Percentiles rank a stretch among this genome's conserved stretches.
phyloP scores from a whole-genome alignment of 1,140 invertebrate genomes.

The Drosophila nikananu region DNA sequence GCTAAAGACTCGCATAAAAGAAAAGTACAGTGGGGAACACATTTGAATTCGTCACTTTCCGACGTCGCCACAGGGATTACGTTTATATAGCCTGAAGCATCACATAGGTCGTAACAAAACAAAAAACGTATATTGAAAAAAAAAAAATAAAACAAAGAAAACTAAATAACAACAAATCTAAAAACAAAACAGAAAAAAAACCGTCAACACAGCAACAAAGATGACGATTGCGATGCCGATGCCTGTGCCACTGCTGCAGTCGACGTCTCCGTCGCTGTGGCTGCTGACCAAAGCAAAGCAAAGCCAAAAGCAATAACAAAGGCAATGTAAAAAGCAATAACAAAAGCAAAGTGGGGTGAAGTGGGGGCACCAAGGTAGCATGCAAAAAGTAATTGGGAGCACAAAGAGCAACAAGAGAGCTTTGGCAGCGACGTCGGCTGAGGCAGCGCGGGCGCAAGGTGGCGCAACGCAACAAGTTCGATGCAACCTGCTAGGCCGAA shows the following conservation, averaged over 20 bases:
- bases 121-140: slow-evolving; percentile 23
- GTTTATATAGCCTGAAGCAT: slow-evolving; percentile 53
- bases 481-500: slow-evolving; percentile 69
- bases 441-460: slow-evolving; percentile 63
- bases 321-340: slow-evolving; percentile 25
- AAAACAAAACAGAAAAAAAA: slow-evolving; percentile 42
- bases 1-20: slow-evolving; percentile 36
- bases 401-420: slow-evolving; percentile 71
- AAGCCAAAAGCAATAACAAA: slow-evolving; percentile 39
- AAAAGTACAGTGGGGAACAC: slow-evolving; percentile 37
- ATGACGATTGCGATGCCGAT: slow-evolving; percentile 65
- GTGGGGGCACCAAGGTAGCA: slow-evolving; percentile 79
- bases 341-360: slow-evolving; percentile 61
- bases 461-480: slow-evolving; percentile 76
- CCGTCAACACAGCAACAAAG: slow-evolving; percentile 62
- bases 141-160: slow-evolving; percentile 31
- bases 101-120: slow-evolving; percentile 27
- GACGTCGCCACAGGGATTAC: slow-evolving; percentile 71
- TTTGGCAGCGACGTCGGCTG: slow-evolving; percentile 20
- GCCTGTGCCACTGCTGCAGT: slow-evolving; percentile 7
- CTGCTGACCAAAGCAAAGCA: slow-evolving; percentile 51
- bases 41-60: slow-evolving; percentile 50
- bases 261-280: slow-evolving; percentile 11
- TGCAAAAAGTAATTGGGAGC: slow-evolving; percentile 82
- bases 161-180: slow-evolving; percentile 41